phyloP scores from a whole-genome alignment of 2,113 vertebrate genomes.

The Hipposideros armiger region DNA sequence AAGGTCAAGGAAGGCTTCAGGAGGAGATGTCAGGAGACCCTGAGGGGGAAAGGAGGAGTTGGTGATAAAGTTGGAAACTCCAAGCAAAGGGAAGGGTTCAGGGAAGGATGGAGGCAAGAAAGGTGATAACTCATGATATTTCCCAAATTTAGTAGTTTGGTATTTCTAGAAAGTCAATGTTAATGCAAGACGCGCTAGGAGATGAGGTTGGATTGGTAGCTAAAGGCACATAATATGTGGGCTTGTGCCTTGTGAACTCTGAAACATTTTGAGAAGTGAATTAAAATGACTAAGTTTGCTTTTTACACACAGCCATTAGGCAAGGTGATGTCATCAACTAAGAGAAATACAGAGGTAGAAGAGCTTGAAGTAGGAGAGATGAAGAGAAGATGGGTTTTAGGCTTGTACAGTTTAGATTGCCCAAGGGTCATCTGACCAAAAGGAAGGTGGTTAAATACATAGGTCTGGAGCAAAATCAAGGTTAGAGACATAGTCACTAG shows the following conservation, averaged over 20 bases:
- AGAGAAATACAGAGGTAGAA: not conserved
- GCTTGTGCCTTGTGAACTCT: not conserved
- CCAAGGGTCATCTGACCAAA: not conserved
- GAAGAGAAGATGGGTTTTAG: not conserved
- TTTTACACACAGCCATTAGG: not conserved
- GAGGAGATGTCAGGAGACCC: not conserved
- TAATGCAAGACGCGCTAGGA: not conserved
- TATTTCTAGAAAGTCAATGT: not conserved
- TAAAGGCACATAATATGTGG: not conserved
- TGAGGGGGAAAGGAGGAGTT: not conserved
- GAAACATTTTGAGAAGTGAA: constrained; percentile 28
- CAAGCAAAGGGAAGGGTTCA: not conserved
- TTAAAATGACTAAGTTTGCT: not conserved
- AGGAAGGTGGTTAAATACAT: not conserved
- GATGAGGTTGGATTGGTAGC: not conserved
- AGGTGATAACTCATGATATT: not conserved
- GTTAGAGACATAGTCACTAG: not conserved
- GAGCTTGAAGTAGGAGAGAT: not conserved
- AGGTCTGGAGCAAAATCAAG: not conserved
- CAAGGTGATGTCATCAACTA: not conserved
- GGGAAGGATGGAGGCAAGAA: not conserved
- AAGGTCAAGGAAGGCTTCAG: not conserved
- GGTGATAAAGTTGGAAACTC: not conserved
- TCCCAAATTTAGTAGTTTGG: not conserved
- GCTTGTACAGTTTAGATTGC: not conserved